A percentile compares a stretch with the other conserved stretches of the same genome.
Evolutionary conservation across 2,888 invertebrate genomes (phyloP).

Genomic region (Platycnemis pennipes): DNA sequence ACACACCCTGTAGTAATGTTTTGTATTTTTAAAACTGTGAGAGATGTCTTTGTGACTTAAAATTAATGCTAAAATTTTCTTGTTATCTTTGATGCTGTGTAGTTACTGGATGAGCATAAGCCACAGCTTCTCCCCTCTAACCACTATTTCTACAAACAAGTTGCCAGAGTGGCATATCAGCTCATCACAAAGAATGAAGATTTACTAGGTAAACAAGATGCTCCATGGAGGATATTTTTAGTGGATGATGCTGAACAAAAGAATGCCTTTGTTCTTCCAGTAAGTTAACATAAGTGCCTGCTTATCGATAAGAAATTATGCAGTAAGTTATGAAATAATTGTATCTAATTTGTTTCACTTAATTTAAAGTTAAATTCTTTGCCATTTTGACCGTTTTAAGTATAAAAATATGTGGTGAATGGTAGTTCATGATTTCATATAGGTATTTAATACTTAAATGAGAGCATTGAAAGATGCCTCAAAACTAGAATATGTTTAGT

Average conservation of each 20-base stretch:
- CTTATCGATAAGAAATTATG: no score
- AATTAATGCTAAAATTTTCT: not conserved
- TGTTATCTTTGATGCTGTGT: constrained; percentile 68
- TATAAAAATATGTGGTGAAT: no score
- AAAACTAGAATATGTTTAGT: no score
- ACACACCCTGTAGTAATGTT: not conserved
- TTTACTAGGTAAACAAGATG: constrained; percentile 78
- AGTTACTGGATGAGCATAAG: constrained; percentile 77
- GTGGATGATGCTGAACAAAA: constrained; percentile 77
- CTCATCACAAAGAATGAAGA: constrained; percentile 80
- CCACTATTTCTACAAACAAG: constrained; percentile 77
- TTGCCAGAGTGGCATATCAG: constrained; percentile 77
- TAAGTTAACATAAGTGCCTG: no score
- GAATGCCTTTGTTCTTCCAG: constrained; percentile 82
- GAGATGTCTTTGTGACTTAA: no score
- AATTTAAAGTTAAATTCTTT: no score
- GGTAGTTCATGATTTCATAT: no score
- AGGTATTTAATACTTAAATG: no score
- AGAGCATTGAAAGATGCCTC: no score
- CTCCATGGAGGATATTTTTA: constrained; percentile 80
- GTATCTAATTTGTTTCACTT: no score
- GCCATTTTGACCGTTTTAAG: no score
- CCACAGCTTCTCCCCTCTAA: constrained; percentile 76
- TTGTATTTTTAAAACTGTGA: constrained; percentile 30
- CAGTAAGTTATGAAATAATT: no score